Conservation (phyloP, 2,113 vertebrate genomes). For the Mus musculus region DNA sequence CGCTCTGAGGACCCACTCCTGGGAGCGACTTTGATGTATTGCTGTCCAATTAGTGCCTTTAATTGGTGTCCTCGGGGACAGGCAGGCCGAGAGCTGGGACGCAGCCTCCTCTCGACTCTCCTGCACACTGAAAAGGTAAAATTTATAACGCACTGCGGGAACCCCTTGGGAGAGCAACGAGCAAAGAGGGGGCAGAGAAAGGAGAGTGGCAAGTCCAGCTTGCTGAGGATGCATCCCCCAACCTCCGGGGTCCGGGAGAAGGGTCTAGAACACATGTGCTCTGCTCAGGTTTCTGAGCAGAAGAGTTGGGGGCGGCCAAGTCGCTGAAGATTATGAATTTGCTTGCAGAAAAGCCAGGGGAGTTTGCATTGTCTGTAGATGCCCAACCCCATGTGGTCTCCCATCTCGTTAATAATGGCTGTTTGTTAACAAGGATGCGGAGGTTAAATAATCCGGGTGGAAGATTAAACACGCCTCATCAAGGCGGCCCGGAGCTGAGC, state of each 20-base stretch:
- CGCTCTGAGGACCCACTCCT: slow-evolving; percentile 82
- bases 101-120: slow-evolving; percentile 74
- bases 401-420: slow-evolving; percentile 83
- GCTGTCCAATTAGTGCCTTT: slow-evolving; percentile 92
- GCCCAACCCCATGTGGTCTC: slow-evolving; percentile 78
- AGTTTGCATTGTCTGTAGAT: slow-evolving; percentile 73
- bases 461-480: slow-evolving; percentile 82
- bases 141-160: slow-evolving; percentile 66
- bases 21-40: slow-evolving; percentile 89
- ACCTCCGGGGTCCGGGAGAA: background rate
- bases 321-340: slow-evolving; percentile 73
- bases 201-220: background rate
- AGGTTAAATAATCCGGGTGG: slow-evolving; percentile 84
- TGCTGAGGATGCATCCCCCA: background rate
- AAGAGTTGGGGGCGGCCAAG: background rate
- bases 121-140: slow-evolving; percentile 79
- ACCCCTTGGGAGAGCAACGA: slow-evolving; percentile 53
- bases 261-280: slow-evolving; percentile 24
- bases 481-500: slow-evolving; percentile 28
- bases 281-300: slow-evolving; percentile 24
- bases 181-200: slow-evolving; percentile 17
- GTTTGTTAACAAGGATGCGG: slow-evolving; percentile 84
- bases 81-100: slow-evolving; percentile 79
- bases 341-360: slow-evolving; percentile 68
- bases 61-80: slow-evolving; percentile 90